These are phyloP conservation scores for Pachyseris speciosa DNA, from an alignment of 64 coral and sea anemone species.

Conservation along the genomic window DNA sequence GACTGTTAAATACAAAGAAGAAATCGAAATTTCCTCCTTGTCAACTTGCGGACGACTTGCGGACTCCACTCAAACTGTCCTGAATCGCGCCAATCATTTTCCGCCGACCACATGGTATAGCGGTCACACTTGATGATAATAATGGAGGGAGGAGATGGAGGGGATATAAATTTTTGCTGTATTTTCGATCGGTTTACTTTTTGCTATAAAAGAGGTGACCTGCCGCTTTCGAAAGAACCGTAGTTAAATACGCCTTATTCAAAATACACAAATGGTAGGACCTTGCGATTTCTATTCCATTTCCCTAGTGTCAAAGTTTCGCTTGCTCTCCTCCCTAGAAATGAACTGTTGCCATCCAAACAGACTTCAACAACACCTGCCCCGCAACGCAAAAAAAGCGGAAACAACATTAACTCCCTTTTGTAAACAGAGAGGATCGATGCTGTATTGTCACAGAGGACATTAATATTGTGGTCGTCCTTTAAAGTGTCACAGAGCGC, in stretches of 20 bases:
- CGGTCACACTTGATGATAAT: not conserved
- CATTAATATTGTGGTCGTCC: not conserved
- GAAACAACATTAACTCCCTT: not conserved
- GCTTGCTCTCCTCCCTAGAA: not conserved
- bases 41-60: conserved; percentile 1
- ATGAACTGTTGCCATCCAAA: not conserved
- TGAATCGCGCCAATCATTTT: conserved; percentile 21
- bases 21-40: conserved; percentile 29
- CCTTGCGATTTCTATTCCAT: not conserved
- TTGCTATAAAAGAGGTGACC: too few species aligned
- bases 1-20: not conserved
- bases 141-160: not conserved
- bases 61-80: conserved; percentile 1
- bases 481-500: too few species aligned
- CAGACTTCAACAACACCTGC: not conserved
- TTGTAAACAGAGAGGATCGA: not conserved
- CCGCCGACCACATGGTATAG: conserved; percentile 34
- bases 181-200: not conserved
- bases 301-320: not conserved
- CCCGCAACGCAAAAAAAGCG: not conserved
- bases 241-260: too few species aligned
- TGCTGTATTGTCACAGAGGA: not conserved
- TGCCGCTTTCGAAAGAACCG: too few species aligned
- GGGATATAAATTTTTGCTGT: not conserved
- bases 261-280: too few species aligned